Conservation (phyloP, 2,113 vertebrate species). For the Solenodon paradoxus region DNA sequence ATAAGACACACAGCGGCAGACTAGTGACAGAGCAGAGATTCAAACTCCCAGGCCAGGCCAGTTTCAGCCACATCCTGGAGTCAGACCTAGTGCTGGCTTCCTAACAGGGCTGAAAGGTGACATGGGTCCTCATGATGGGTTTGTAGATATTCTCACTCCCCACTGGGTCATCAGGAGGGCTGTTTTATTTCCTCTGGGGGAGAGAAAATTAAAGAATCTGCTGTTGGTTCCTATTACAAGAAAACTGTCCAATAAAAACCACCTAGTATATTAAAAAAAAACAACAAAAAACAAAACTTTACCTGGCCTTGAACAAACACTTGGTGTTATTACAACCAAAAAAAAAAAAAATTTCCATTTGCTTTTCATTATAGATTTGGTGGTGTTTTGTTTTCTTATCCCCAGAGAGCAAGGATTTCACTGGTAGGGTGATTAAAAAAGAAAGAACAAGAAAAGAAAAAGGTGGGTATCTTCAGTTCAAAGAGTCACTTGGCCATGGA, state of each 20-base stretch:
- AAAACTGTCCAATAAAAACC: slow-evolving; percentile 21
- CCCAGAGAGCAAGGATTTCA: neutral
- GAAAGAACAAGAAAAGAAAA: neutral
- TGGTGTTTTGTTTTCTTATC: slow-evolving; percentile 12
- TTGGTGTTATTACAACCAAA: slow-evolving; percentile 38
- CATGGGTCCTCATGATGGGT: rapidly evolving
- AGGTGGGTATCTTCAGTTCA: too few relatives aligned
- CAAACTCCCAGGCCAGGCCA: neutral
- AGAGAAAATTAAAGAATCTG: neutral
- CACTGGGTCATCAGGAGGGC: neutral
- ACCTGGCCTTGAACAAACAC: slow-evolving; percentile 7
- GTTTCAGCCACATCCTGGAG: neutral
- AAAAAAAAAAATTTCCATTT: slow-evolving; percentile 19
- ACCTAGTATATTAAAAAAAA: slow-evolving; percentile 22
- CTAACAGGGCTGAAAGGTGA: neutral
- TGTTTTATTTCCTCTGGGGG: neutral
- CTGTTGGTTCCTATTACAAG: neutral
- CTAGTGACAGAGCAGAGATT: neutral
- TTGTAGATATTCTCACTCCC: rapidly evolving
- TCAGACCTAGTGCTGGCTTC: neutral
- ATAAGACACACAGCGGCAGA: neutral
- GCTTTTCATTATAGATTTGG: slow-evolving; percentile 56
- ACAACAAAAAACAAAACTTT: slow-evolving; percentile 8
- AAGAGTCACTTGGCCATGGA: too few relatives aligned
- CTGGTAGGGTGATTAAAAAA: neutral